These are phyloP conservation scores for Chelonia mydas DNA, from an alignment of 2,797 vertebrate genomes.

Conservation along the genomic window DNA sequence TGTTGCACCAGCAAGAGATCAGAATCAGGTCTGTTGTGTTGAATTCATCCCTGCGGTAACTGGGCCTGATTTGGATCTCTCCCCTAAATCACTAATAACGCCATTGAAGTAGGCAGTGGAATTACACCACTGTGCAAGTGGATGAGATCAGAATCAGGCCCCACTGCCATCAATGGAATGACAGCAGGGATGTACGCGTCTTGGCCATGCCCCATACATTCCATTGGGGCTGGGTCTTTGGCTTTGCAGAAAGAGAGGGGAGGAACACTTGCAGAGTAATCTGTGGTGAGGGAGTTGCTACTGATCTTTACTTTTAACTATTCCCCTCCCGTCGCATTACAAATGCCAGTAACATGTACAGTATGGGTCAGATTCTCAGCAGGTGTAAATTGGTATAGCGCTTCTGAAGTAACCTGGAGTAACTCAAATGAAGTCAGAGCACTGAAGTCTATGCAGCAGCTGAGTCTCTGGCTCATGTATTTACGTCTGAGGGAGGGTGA, in stretches of 20 bases:
- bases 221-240: neutral
- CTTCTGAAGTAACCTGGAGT: neutral
- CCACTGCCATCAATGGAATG: neutral
- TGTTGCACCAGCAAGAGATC: neutral
- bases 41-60: neutral
- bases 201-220: neutral
- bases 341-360: neutral
- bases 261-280: neutral
- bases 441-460: neutral
- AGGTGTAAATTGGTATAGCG: neutral
- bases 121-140: neutral
- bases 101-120: neutral
- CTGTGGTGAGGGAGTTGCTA: neutral
- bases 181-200: neutral
- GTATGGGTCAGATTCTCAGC: neutral
- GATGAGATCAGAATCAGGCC: neutral
- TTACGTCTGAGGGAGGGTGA: neutral
- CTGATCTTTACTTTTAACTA: neutral
- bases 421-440: neutral
- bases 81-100: neutral
- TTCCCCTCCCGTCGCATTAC: neutral
- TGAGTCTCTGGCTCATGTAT: neutral
- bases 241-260: neutral
- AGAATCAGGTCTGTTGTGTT: neutral
- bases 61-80: neutral